Evolutionary conservation across 2,113 vertebrate genomes (phyloP), one percentile per base, ranked within the genome.

Genomic region (Syngnathoides biaculeatus): DNA sequence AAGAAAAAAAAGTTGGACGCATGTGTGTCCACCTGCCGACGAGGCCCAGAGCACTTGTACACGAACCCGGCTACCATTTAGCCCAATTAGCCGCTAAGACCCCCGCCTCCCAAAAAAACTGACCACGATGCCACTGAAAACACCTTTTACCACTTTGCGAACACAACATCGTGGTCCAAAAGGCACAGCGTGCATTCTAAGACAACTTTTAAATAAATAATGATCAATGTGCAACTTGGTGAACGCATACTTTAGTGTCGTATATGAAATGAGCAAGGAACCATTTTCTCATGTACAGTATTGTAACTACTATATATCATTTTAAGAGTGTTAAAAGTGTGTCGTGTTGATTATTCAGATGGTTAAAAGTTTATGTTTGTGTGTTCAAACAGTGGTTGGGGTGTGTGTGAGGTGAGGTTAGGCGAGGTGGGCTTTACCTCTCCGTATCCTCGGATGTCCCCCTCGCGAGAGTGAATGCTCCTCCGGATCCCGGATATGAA

Each of bases 371-470:
- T 30, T 67, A 69, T 1, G 39, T 53, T 67, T 17, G 1, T 67
- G 5, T 55, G 20, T 55, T 47, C 19, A 4, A 59, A 17, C 22
- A 24, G 40, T 42, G 55, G 5, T 50, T 13, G 26, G 10, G 35
- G 10, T 2, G 3, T 8, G 30, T 20, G 45, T 27, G 7, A 2
- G 57, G 2, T 39, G 20, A 67, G 2, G 68, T 0, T 35, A 35
- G 30, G 30, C 30, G 40, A 22, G 48, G 12, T 22, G 27, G n/a
- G 59, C 9, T 65, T 79, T 89, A 89, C 88, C 87, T 86, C 45
- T 74, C 63, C 27, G 86, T 83, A 82, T 87, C 85, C 87, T 84
- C 83, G 77, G 74, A 72, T 86, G 86, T 83, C 87, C 85, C 55
- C 58, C 19, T 77, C 77, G 64, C 81, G 71, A 83, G 79, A 57